Evolutionary conservation across 1,140 invertebrate species (phyloP).

Genomic region (Orchestia grillus): DNA sequence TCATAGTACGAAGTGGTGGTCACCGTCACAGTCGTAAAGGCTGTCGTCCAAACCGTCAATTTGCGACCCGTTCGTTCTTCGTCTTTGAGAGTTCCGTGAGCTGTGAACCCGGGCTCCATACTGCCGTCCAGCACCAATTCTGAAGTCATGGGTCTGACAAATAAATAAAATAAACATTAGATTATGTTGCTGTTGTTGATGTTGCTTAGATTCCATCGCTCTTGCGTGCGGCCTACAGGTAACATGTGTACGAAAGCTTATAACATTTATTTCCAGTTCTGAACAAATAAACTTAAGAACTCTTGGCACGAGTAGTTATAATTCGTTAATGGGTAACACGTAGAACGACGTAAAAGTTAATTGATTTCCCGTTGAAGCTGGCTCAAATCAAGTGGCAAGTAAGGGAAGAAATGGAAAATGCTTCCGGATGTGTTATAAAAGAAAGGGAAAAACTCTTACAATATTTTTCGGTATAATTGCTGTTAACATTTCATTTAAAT

Average conservation of each 20-base stretch:
- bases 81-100: neutral
- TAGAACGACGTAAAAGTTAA: neutral
- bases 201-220: neutral
- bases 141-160: neutral
- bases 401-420: neutral
- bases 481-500: no score
- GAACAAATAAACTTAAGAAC: no score
- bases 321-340: neutral
- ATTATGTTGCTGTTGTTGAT: neutral
- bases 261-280: no score
- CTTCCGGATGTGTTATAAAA: neutral
- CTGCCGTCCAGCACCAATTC: conserved; percentile 22
- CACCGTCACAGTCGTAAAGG: conserved; percentile 51
- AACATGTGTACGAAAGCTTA: no score
- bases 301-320: neutral
- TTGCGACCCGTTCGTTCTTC: conserved; percentile 23
- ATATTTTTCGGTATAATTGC: no score
- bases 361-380: neutral
- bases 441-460: neutral
- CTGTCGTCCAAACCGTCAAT: conserved; percentile 58
- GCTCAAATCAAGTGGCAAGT: neutral
- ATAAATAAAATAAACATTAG: neutral
- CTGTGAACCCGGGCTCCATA: neutral
- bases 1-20: conserved; percentile 56
- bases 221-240: neutral